A percentile compares a stretch with the other conserved stretches of the same genome.
These are phyloP conservation scores for Pseudomugil gertrudae DNA, from an alignment of 2,797 vertebrate genomes.

Conservation along the genomic window DNA sequence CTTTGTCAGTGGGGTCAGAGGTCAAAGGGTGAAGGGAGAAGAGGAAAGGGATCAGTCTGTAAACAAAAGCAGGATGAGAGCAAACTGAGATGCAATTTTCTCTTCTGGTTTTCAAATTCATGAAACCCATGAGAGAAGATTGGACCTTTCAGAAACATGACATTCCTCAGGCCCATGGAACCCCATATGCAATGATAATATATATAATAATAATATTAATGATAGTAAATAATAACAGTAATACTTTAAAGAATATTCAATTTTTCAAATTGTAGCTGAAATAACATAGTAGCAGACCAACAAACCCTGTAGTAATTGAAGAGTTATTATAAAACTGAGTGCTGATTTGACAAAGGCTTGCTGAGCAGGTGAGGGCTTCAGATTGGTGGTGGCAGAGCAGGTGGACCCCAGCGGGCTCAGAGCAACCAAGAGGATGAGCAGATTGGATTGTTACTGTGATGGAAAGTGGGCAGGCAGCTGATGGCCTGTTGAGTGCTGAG, in stretches of 20 bases:
- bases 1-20: conserved; percentile 13
- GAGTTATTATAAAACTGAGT: background rate
- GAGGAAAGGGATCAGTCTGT: background rate
- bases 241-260: no score
- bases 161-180: no score
- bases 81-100: background rate
- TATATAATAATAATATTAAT: no score
- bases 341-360: conserved; percentile 1
- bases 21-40: background rate
- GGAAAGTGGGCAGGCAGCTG: conserved; percentile 12
- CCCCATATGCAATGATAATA: no score
- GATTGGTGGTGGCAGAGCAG: conserved; percentile 14
- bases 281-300: no score
- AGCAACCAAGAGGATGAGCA: background rate
- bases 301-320: background rate
- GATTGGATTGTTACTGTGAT: conserved; percentile 11
- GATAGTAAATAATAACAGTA: no score
- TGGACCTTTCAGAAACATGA: no score
- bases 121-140: background rate
- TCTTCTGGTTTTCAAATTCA: background rate
- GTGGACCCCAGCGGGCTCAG: conserved; percentile 8
- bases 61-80: background rate
- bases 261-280: no score
- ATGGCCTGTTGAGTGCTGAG: conserved; percentile 13
- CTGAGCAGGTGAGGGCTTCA: conserved; percentile 17